Evolutionary conservation across 2,888 invertebrate species (phyloP).

Genomic region (Hetaerina titia): DNA sequence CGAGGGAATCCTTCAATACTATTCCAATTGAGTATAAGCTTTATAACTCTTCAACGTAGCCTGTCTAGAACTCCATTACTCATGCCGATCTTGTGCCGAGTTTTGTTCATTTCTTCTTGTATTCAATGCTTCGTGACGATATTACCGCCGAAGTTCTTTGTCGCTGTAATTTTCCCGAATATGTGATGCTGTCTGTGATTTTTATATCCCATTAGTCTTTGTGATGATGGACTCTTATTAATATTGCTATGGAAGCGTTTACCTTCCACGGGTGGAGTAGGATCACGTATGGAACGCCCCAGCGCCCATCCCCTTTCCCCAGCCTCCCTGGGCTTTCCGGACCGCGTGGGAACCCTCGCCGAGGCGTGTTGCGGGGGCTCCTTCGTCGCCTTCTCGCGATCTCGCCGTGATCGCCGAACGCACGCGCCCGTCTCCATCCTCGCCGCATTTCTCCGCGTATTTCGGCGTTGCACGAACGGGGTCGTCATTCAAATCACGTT

Average conservation of each 20-base stretch:
- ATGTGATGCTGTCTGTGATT: background rate
- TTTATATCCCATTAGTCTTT: background rate
- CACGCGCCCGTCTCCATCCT: background rate
- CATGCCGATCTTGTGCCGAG: background rate
- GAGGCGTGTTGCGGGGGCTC: no score
- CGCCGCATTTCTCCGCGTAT: background rate
- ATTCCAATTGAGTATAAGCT: no score
- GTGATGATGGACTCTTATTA: background rate
- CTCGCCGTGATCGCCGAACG: background rate
- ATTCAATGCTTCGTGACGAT: background rate
- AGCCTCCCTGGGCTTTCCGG: background rate
- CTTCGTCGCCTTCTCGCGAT: background rate
- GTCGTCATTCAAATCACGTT: slow-evolving; percentile 58
- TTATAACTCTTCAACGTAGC: no score
- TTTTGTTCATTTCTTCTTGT: background rate
- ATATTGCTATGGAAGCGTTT: background rate
- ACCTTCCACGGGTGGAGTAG: background rate
- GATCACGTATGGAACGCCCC: background rate
- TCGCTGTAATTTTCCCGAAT: background rate
- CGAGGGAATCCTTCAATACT: no score
- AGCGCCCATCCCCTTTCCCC: background rate
- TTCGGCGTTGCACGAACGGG: background rate
- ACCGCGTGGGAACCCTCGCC: background rate
- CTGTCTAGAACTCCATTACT: background rate
- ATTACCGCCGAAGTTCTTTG: background rate